Conservation (phyloP, 2,797 vertebrate species). For the Diplodus sargus region DNA sequence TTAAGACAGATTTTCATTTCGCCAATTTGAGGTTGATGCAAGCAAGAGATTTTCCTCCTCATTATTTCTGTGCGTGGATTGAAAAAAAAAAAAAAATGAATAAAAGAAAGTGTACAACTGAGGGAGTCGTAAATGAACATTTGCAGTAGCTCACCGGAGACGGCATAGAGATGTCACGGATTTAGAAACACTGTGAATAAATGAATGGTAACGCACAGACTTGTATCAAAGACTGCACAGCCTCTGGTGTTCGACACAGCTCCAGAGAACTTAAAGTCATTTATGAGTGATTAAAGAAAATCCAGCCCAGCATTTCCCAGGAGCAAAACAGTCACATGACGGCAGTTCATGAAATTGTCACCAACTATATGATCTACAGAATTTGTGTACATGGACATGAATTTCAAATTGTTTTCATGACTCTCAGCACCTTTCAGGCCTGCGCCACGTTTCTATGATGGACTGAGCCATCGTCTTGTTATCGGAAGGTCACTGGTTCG, state of each 20-base stretch:
- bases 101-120: conserved; percentile 33
- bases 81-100: conserved; percentile 21
- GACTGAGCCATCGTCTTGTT: no score
- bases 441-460: no score
- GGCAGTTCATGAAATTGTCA: no score
- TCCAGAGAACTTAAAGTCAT: neutral
- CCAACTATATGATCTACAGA: no score
- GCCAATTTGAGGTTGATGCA: conserved; percentile 83
- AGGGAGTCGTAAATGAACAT: conserved; percentile 40
- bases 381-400: no score
- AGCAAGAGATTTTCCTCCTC: conserved; percentile 81
- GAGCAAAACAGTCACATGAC: no score
- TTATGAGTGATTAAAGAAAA: conserved; percentile 20
- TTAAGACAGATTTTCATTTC: conserved; percentile 84
- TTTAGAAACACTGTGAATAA: conserved; percentile 33
- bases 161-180: conserved; percentile 38
- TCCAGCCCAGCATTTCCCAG: neutral
- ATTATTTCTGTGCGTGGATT: conserved; percentile 79
- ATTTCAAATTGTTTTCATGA: no score
- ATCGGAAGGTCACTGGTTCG: no score
- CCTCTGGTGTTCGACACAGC: neutral
- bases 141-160: conserved; percentile 47
- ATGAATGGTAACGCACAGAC: conserved; percentile 1
- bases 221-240: conserved; percentile 6
- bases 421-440: no score